Percentiles rank a stretch among this genome's conserved stretches.
phyloP scores from a whole-genome alignment of 23 tunicate species.

The Trididemnum nubilum region DNA sequence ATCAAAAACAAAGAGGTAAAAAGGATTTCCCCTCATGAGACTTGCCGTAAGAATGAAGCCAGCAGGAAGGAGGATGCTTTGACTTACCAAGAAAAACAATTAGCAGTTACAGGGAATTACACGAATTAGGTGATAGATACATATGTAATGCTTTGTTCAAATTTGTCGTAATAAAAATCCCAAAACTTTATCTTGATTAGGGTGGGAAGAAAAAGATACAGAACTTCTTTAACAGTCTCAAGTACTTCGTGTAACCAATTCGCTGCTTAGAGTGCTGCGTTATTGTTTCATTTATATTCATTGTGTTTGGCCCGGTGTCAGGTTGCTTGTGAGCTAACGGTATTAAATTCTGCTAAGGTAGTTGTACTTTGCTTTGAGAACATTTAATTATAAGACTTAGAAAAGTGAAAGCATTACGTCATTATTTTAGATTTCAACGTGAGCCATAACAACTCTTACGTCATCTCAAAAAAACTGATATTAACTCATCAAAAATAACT shows the following conservation, averaged over 20 bases:
- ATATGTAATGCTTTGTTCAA: neutral
- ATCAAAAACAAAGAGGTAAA: too few relatives aligned
- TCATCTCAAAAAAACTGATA: too few relatives aligned
- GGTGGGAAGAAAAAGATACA: constrained; percentile 17
- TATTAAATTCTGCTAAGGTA: neutral
- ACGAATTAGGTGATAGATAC: neutral
- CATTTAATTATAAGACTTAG: neutral
- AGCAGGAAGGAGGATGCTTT: too few relatives aligned
- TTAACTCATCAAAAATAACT: too few relatives aligned
- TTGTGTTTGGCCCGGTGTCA: neutral
- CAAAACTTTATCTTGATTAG: neutral
- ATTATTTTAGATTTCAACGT: too few relatives aligned
- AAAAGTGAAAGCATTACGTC: neutral
- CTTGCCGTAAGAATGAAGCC: too few relatives aligned
- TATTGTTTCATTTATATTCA: neutral
- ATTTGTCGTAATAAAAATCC: neutral
- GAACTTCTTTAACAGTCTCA: neutral
- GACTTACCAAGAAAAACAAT: too few relatives aligned
- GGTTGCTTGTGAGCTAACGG: neutral
- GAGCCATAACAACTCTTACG: too few relatives aligned
- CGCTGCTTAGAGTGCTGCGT: neutral
- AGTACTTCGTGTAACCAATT: constrained; percentile 2
- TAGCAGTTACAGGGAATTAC: neutral
- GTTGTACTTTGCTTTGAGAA: neutral
- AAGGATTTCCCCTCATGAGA: too few relatives aligned